A percentile compares a stretch with the other conserved stretches of the same genome.
Conservation (phyloP, 2,888 invertebrate genomes). For the Geotrupes spiniger region DNA sequence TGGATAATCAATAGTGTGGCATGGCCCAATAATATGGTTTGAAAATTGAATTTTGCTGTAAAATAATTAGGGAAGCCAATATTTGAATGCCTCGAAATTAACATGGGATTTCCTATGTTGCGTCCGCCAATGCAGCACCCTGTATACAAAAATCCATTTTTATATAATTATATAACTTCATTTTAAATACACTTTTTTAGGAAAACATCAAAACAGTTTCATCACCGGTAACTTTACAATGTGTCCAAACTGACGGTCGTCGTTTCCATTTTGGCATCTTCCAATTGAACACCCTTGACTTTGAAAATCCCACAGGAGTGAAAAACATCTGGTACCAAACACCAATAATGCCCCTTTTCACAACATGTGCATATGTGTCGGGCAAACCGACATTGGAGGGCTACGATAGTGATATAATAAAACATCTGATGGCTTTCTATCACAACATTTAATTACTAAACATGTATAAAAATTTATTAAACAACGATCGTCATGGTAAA, state of each 20-base stretch:
- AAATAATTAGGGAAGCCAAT: too few relatives aligned
- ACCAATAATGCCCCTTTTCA: constrained; percentile 63
- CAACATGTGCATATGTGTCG: constrained; percentile 60
- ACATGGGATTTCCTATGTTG: too few relatives aligned
- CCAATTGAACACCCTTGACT: constrained; percentile 78
- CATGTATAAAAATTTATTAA: constrained; percentile 9
- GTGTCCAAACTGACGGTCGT: constrained; percentile 76
- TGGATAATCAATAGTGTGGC: too few relatives aligned
- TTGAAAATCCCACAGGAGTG: constrained; percentile 56
- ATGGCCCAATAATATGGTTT: too few relatives aligned
- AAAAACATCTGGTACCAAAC: constrained; percentile 82
- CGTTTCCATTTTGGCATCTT: constrained; percentile 78
- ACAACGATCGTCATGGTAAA: constrained; percentile 2
- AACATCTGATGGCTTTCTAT: constrained; percentile 77
- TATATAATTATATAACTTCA: background rate
- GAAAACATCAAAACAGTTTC: constrained; percentile 63
- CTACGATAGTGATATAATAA: constrained; percentile 77
- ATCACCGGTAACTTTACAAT: constrained; percentile 78
- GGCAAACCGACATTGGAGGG: constrained; percentile 67
- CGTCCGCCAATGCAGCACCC: too few relatives aligned
- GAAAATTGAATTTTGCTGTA: too few relatives aligned
- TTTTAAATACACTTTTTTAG: constrained; percentile 42
- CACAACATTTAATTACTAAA: constrained; percentile 54
- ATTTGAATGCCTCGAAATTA: too few relatives aligned
- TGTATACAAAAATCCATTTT: too few relatives aligned